Conservation (phyloP, 2,888 invertebrate species). For the Drosophila paramelanica region DNA sequence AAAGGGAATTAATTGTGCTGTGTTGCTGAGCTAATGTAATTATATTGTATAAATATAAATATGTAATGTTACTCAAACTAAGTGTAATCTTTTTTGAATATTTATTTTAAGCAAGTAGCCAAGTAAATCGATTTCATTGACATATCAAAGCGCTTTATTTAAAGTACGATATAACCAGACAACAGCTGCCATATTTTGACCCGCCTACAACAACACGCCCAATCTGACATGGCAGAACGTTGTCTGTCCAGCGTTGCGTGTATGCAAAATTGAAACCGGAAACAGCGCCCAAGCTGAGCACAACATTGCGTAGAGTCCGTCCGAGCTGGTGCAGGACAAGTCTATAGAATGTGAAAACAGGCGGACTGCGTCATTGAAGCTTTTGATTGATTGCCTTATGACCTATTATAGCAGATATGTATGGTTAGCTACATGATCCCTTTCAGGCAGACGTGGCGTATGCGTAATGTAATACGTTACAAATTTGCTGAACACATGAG, state of each 20-base stretch:
- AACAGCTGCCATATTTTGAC: not conserved
- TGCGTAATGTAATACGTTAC: slow-evolving; percentile 69
- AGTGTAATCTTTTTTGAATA: not conserved
- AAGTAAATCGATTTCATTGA: not conserved
- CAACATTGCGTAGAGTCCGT: slow-evolving; percentile 19
- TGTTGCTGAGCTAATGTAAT: no score
- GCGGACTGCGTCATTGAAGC: slow-evolving; percentile 60
- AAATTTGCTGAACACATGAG: slow-evolving; percentile 67
- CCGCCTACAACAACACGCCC: slow-evolving; percentile 6
- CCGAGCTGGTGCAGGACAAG: not conserved
- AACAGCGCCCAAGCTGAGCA: slow-evolving; percentile 34
- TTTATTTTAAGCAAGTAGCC: not conserved
- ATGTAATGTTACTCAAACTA: not conserved
- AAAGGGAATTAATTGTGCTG: no score
- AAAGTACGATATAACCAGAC: not conserved
- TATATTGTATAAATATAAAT: no score
- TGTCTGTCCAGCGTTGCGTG: slow-evolving; percentile 49
- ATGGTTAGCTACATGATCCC: slow-evolving; percentile 44
- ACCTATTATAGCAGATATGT: slow-evolving; percentile 45
- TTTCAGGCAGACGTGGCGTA: slow-evolving; percentile 41
- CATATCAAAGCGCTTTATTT: not conserved
- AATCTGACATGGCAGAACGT: slow-evolving; percentile 50
- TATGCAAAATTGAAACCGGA: slow-evolving; percentile 73
- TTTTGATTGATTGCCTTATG: slow-evolving; percentile 73
- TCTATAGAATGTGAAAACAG: slow-evolving; percentile 2